phyloP scores from a whole-genome alignment of 2,797 vertebrate species.

The Liasis olivaceus region DNA sequence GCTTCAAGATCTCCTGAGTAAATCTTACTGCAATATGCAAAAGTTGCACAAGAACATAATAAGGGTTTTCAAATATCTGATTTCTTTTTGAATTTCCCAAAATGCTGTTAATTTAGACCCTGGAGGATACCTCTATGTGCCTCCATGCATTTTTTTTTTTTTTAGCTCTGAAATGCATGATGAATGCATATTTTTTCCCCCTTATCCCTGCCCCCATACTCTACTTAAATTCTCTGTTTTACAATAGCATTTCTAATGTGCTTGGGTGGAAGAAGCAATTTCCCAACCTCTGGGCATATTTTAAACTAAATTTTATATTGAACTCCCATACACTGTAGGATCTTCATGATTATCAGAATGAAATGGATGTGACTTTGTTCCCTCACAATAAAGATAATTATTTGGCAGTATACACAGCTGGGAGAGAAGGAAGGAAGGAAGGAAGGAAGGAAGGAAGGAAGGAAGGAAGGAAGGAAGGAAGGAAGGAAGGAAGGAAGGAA shows the following conservation, averaged over 20 bases:
- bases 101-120: not conserved
- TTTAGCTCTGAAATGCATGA: not conserved
- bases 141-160: not conserved
- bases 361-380: not conserved
- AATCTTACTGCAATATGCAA: not conserved
- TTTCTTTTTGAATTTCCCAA: not conserved
- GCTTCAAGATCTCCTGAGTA: not conserved
- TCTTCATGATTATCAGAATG: not conserved
- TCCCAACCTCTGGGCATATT: not conserved
- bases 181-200: not conserved
- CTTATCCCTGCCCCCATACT: not conserved
- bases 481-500: not conserved
- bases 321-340: not conserved
- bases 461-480: not conserved
- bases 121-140: not conserved
- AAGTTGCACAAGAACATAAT: not conserved
- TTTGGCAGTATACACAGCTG: not conserved
- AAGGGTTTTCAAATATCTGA: not conserved
- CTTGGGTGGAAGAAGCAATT: not conserved
- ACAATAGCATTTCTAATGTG: not conserved
- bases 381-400: not conserved
- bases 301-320: not conserved
- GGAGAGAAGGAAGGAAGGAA: not conserved
- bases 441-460: not conserved
- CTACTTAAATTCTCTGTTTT: not conserved